Percentiles rank a stretch among this genome's conserved stretches.
phyloP scores from a whole-genome alignment of 2,113 vertebrate genomes.

The Piprites chloris region DNA sequence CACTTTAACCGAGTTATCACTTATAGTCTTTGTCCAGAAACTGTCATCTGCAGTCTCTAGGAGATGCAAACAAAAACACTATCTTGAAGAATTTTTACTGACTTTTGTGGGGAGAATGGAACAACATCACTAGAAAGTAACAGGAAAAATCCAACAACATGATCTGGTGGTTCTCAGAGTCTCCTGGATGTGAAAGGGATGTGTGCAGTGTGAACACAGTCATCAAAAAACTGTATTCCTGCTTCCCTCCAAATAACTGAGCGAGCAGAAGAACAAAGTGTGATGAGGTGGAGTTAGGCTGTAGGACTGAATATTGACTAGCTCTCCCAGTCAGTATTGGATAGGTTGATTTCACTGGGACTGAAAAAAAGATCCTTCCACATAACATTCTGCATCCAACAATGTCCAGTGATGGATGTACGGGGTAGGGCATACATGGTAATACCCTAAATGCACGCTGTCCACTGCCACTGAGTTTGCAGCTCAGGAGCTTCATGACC shows the following conservation, averaged over 20 bases:
- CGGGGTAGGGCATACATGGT: not conserved
- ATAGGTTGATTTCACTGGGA: not conserved
- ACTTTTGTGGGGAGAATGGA: not conserved
- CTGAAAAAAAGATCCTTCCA: not conserved
- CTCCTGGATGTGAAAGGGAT: not conserved
- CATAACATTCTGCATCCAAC: not conserved
- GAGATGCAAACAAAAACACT: not conserved
- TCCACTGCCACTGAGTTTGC: no score
- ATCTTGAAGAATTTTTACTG: not conserved
- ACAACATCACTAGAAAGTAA: not conserved
- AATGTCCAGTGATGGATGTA: not conserved
- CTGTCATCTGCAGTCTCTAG: not conserved
- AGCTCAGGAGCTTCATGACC: not conserved
- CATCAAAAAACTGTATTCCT: not conserved
- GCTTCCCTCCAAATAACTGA: not conserved
- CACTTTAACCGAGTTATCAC: not conserved
- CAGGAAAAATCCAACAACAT: not conserved
- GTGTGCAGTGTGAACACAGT: accelerated
- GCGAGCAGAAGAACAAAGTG: not conserved
- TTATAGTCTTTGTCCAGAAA: not conserved
- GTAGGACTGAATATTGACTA: accelerated
- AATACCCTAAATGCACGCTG: accelerated
- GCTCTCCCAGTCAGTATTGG: not conserved
- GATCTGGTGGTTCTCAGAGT: not conserved
- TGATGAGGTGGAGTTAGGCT: not conserved